These are phyloP conservation scores for Callionymus lyra DNA, from an alignment of 2,113 vertebrate genomes.

Conservation along the genomic window DNA sequence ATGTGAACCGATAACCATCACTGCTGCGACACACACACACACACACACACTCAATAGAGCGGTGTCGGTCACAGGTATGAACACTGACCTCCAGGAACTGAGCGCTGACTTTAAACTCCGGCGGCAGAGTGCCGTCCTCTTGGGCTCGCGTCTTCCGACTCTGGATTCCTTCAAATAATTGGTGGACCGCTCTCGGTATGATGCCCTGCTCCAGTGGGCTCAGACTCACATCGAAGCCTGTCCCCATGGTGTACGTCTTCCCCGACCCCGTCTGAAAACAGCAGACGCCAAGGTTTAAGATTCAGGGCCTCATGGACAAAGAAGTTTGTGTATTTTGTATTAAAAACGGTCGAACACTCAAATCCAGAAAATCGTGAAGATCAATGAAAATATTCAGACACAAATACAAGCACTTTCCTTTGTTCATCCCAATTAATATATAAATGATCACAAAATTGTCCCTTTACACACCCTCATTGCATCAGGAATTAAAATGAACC, in stretches of 20 bases:
- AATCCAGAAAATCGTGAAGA: too few species aligned
- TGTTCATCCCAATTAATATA: too few species aligned
- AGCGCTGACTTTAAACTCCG: slow-evolving; percentile 96
- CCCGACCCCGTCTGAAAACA: slow-evolving; percentile 81
- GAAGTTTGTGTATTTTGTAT: too few species aligned
- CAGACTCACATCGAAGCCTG: slow-evolving; percentile 78
- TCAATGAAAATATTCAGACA: too few species aligned
- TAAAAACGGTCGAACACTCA: too few species aligned
- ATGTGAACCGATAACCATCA: slow-evolving; percentile 11
- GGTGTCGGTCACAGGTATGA: neutral
- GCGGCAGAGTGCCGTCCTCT: slow-evolving; percentile 60
- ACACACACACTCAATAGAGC: neutral
- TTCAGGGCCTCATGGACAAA: too few species aligned
- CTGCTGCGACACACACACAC: neutral
- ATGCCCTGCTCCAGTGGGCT: slow-evolving; percentile 80
- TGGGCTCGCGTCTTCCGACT: slow-evolving; percentile 63
- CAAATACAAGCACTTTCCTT: too few species aligned
- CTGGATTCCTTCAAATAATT: slow-evolving; percentile 86
- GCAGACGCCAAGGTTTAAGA: too few species aligned
- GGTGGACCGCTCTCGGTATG: slow-evolving; percentile 83
- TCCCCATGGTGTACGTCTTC: slow-evolving; percentile 96
- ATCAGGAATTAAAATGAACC: too few species aligned
- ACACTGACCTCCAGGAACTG: slow-evolving; percentile 89
- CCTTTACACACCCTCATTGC: too few species aligned
- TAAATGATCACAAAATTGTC: too few species aligned